Evolutionary conservation across 2,113 vertebrate genomes (phyloP), one percentile per base, ranked within the genome.

Genomic region (Abramis brama): DNA sequence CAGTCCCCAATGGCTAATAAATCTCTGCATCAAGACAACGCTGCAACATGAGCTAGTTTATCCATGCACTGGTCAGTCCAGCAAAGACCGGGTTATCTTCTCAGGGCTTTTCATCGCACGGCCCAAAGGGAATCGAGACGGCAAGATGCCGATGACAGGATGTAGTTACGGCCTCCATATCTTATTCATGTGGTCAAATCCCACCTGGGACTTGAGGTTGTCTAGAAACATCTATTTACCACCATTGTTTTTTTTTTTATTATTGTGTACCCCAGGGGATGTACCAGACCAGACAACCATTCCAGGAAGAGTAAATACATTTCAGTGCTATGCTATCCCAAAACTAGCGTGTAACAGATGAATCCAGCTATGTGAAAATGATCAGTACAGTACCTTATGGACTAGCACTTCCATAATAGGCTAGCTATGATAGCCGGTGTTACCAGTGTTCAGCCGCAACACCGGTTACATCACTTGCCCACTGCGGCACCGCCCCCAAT

Each of bases 181-280:
- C 93, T 94, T 93, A 93, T 96, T 94, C 87, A 91, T 94, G 93
- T 88, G 93, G 91, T 90, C 89, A 90, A 89, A 89, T 89, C 84
- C 86, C 90, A 86, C 79, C 10, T 66, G 90, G 90, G 92, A 89
- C 88, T 92, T 83, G 87, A 86, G 90, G 88, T 90, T 89, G 88
- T 89, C 84, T 59, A 90, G 86, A 93, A 93, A 93, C 90, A 91
- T 91, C 84, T 85, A 91, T 92, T 91, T 91, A 84, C 93, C 87
- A 86, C 80, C 78, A 83, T 91, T 91, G 89, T 90, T 91, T 90
- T 92, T 93, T 87, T 89, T 91, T 77, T 64, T 21, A 59, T 81
- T 89, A 77, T 80, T 59, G 59, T 47, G 55, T 83, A 89, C 91
- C 90, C 85, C 91, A 91, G 88, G 39, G 88, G 93, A 91, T 87